Evolutionary conservation across 2,113 vertebrate species (phyloP).

Genomic region (Chauna torquata): DNA sequence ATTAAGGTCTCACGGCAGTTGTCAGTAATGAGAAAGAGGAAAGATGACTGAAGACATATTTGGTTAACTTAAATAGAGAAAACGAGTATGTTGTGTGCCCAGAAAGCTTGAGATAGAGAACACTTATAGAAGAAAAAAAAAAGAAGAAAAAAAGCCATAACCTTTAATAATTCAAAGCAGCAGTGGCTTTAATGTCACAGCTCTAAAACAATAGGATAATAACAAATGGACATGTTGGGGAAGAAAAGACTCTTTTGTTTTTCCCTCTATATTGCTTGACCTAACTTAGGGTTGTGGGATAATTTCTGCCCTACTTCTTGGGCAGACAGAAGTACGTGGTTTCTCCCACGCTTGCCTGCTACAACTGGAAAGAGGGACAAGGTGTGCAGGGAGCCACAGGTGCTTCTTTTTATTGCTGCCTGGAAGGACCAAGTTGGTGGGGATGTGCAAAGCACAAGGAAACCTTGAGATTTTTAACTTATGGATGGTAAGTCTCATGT

Average conservation of each 20-base stretch:
- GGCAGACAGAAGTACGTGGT: rapidly evolving
- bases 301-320: not conserved
- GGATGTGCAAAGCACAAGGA: not conserved
- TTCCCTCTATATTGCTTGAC: not conserved
- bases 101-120: not conserved
- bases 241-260: not conserved
- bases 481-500: not conserved
- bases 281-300: not conserved
- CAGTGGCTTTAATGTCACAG: not conserved
- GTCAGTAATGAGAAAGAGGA: not conserved
- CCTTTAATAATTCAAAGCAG: not conserved
- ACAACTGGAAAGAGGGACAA: not conserved
- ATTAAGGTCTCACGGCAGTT: not conserved
- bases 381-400: not conserved
- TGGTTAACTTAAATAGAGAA: not conserved
- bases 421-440: not conserved
- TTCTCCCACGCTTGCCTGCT: not conserved
- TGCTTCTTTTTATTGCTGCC: not conserved
- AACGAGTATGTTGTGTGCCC: not conserved
- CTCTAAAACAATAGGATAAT: not conserved
- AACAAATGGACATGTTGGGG: not conserved
- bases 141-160: not conserved
- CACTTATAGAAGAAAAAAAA: not conserved
- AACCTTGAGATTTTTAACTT: not conserved
- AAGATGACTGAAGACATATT: not conserved